Evolutionary conservation across 2,888 invertebrate species (phyloP).

Genomic region (Tipula vernalis): DNA sequence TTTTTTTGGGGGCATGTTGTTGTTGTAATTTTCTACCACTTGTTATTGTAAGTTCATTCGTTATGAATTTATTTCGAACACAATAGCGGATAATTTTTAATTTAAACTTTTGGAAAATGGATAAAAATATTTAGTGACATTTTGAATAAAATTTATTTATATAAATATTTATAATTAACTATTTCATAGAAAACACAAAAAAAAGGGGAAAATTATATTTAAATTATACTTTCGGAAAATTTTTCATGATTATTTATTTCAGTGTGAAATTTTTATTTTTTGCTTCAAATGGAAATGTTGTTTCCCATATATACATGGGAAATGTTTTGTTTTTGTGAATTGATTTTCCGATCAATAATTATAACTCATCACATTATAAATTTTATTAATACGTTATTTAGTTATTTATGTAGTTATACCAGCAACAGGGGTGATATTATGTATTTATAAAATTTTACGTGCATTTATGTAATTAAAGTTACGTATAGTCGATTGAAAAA

Average conservation of each 20-base stretch:
- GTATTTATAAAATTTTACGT: background rate
- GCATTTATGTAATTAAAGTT: slow-evolving; percentile 4
- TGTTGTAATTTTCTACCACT: background rate
- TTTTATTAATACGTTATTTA: background rate
- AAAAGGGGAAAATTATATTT: background rate
- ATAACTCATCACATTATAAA: background rate
- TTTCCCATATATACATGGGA: background rate
- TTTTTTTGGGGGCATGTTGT: background rate
- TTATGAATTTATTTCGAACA: background rate
- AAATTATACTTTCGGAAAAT: background rate
- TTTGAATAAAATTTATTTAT: background rate
- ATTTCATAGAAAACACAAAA: background rate
- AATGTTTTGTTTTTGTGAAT: background rate
- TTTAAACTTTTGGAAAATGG: background rate
- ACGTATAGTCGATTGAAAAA: background rate
- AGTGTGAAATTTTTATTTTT: background rate
- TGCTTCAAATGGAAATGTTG: background rate
- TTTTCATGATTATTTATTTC: background rate
- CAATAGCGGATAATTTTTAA: background rate
- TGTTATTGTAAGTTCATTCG: background rate
- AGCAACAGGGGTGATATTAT: background rate
- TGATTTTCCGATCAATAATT: slow-evolving; percentile 4
- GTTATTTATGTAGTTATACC: background rate
- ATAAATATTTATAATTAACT: background rate
- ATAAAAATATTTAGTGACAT: background rate